Conservation (phyloP, 2,113 vertebrate genomes). For the Dicaeum eximium region DNA sequence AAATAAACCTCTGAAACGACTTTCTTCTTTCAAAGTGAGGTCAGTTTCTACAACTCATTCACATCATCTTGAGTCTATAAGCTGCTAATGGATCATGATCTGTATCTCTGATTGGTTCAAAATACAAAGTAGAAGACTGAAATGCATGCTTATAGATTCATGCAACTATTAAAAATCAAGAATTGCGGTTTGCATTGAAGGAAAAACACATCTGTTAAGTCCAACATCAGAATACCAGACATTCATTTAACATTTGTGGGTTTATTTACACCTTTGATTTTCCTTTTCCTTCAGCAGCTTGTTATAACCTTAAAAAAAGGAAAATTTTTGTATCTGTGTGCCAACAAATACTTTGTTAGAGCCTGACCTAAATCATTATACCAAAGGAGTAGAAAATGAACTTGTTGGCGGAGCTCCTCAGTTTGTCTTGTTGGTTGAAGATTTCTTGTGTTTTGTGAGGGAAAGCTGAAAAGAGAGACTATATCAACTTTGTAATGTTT, state of each 20-base stretch:
- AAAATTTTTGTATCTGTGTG: neutral
- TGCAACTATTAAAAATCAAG: neutral
- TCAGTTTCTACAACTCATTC: neutral
- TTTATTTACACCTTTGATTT: slow-evolving; percentile 48
- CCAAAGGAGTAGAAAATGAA: neutral
- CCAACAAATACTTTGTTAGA: neutral
- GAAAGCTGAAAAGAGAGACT: neutral
- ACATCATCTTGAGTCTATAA: too few species aligned
- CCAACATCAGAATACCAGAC: neutral
- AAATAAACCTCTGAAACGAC: neutral
- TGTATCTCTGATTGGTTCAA: neutral
- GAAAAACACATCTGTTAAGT: neutral
- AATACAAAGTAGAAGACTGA: neutral
- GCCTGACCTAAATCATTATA: neutral
- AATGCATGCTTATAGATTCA: neutral
- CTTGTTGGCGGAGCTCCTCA: neutral
- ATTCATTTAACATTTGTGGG: neutral
- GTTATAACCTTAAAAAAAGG: neutral
- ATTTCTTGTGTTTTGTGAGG: neutral
- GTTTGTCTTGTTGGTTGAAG: neutral
- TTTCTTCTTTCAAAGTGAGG: neutral
- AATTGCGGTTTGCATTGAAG: neutral
- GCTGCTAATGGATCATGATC: neutral
- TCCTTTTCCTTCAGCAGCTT: slow-evolving; percentile 39
- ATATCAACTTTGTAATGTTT: neutral